Conservation (phyloP, 2,888 invertebrate genomes). For the Sepioteuthis lessoniana region DNA sequence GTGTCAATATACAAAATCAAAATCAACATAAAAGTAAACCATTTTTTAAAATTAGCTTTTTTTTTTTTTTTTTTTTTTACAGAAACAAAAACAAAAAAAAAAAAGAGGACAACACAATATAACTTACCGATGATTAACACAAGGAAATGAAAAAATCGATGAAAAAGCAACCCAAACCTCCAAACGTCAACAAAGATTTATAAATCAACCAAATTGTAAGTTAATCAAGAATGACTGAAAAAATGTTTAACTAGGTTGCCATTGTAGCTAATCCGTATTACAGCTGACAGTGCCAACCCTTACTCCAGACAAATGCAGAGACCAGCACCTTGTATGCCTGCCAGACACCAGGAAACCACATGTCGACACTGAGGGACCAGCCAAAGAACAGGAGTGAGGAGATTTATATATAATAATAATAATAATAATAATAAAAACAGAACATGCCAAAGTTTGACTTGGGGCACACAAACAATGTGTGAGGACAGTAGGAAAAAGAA, state of each 20-base stretch:
- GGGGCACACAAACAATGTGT: background rate
- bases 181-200: background rate
- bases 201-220: background rate
- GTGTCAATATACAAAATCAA: background rate
- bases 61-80: too few relatives aligned
- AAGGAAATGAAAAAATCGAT: background rate
- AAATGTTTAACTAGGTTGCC: background rate
- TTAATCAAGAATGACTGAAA: background rate
- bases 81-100: background rate
- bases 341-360: slow-evolving; percentile 1
- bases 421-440: background rate
- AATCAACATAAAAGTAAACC: background rate
- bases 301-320: too few relatives aligned
- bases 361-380: slow-evolving; percentile 2
- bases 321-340: too few relatives aligned
- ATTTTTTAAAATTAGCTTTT: too few relatives aligned
- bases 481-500: background rate
- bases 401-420: background rate
- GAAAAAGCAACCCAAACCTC: background rate
- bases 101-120: background rate
- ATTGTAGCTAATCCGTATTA: background rate
- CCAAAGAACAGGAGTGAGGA: background rate
- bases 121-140: background rate
- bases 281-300: background rate
- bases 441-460: background rate